phyloP scores from a whole-genome alignment of 2,888 invertebrate genomes.

The Sympetrum striolatum region DNA sequence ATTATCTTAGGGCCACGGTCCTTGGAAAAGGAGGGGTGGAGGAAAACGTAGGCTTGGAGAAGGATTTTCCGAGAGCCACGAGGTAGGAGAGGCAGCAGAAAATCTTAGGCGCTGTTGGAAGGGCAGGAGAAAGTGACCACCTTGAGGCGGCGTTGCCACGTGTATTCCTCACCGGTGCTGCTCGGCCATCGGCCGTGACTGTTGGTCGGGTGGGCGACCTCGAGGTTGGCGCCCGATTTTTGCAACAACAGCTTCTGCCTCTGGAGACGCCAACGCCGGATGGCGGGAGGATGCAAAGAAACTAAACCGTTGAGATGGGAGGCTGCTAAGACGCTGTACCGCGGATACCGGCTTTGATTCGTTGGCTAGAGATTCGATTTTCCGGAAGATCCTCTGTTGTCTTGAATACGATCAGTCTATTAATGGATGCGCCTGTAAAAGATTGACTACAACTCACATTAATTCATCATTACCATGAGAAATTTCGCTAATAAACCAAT shows the following conservation, averaged over 20 bases:
- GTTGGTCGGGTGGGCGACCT: conserved; percentile 24
- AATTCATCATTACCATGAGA: no score
- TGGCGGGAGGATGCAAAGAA: not conserved
- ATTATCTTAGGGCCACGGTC: not conserved
- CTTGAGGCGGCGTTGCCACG: conserved; percentile 24
- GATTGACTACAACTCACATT: no score
- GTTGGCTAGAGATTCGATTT: no score
- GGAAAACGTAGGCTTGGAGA: not conserved
- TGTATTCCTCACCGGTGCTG: not conserved
- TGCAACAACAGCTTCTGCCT: not conserved
- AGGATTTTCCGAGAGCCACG: not conserved
- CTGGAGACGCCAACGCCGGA: not conserved
- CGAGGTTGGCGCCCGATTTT: not conserved
- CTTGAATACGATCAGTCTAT: no score
- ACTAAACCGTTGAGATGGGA: not conserved
- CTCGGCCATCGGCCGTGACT: conserved; percentile 11
- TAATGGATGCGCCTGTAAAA: no score
- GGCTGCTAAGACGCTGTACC: not conserved
- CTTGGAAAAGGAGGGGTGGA: not conserved
- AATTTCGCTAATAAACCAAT: no score
- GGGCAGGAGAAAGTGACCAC: conserved; percentile 30
- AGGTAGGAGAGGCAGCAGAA: not conserved
- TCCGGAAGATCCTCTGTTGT: no score
- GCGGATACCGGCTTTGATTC: not conserved
- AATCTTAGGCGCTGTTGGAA: not conserved